Evolutionary conservation across 2,797 vertebrate species (phyloP), one percentile per base, ranked within the genome.

Genomic region (Psittacula derbiana): DNA sequence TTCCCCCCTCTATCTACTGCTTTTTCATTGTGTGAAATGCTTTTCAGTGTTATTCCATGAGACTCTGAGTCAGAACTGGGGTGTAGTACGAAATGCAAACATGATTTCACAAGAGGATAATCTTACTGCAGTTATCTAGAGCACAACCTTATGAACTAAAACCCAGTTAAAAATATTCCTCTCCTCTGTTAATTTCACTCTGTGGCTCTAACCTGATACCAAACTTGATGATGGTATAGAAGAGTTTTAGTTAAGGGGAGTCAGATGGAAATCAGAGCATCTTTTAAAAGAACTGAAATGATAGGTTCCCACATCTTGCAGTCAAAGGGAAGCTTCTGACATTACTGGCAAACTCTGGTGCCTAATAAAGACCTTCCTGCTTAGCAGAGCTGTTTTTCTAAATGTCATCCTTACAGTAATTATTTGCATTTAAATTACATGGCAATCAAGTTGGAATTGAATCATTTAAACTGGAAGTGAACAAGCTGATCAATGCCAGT

Each of bases 401-500:
- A 92, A 96, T 97, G 96, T 97, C 93, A 97, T 98, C 98, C 98
- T 98, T 98, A 98, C 94, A 97, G 97, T 98, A 98, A 98, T 98
- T 98, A 98, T 98, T 97, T 97, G 96, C 97, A 98, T 98, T 98
- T 97, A 98, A 97, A 98, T 98, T 98, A 97, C 97, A 97, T 97
- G 95, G 97, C 98, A 98, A 98, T 98, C 98, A 98, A 98, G 98
- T 98, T 97, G 98, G 98, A 98, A 98, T 97, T 97, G 97, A 98
- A 97, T 98, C 97, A 97, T 97, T 98, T 98, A 97, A 98, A 98
- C 97, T 97, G 97, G 98, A 98, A 98, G 96, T 97, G 98, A 98
- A 97, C 97, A 97, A 98, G 96, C 92, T 98, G 97, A 97, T 98
- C 97, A 98, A 98, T 98, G 97, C 97, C 97, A 97, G 97, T 98